Percentiles rank a stretch among this genome's conserved stretches.
These are phyloP conservation scores for Pachliopta kotzebuea DNA, from an alignment of 2,888 invertebrate genomes.

Conservation along the genomic window DNA sequence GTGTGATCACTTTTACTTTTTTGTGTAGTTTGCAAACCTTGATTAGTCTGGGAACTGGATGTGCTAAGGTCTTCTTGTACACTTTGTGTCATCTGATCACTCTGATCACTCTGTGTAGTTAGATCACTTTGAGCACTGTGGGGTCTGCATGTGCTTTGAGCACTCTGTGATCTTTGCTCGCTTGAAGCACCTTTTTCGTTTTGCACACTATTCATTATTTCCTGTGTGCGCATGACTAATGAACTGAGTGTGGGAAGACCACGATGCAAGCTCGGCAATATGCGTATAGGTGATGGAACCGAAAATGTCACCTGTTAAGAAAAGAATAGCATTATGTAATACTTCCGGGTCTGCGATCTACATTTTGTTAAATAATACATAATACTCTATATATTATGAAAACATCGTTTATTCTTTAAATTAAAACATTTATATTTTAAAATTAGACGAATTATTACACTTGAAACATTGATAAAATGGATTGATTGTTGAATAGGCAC, in stretches of 20 bases:
- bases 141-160: not conserved
- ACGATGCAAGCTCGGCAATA: constrained; percentile 1
- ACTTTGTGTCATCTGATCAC: not conserved
- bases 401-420: too few relatives aligned
- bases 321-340: not conserved
- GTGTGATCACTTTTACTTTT: not conserved
- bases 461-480: too few relatives aligned
- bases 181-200: not conserved
- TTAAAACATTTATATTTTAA: too few relatives aligned
- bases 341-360: too few relatives aligned
- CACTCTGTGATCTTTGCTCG: not conserved
- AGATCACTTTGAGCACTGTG: not conserved
- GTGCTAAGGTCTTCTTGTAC: not conserved
- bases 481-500: too few relatives aligned
- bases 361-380: too few relatives aligned
- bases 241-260: not conserved
- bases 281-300: not conserved
- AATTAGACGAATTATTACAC: too few relatives aligned
- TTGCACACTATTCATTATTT: not conserved
- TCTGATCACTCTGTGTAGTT: not conserved
- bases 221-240: not conserved
- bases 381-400: too few relatives aligned
- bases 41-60: not conserved
- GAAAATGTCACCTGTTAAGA: not conserved
- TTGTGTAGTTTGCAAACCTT: not conserved